A percentile compares a stretch with the other conserved stretches of the same genome.
Conservation (phyloP, 2,888 invertebrate species). For the Temnothorax ravouxi region DNA sequence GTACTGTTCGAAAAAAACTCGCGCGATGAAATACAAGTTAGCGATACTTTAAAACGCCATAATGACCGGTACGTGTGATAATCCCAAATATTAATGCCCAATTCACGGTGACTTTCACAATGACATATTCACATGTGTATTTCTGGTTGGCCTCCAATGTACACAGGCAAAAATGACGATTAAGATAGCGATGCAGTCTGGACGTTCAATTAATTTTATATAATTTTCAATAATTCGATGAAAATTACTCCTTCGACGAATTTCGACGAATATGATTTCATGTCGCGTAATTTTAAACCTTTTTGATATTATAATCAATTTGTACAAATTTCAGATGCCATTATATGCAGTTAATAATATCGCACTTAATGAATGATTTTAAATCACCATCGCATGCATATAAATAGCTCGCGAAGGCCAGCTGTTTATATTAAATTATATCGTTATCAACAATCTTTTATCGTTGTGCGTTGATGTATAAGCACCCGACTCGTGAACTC, state of each 20-base stretch:
- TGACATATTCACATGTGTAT: neutral
- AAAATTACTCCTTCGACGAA: constrained; percentile 15
- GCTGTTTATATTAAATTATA: neutral
- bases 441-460: neutral
- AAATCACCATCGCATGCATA: neutral
- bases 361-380: neutral
- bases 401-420: neutral
- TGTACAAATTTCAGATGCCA: neutral
- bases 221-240: constrained; percentile 23
- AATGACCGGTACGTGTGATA: constrained; percentile 2
- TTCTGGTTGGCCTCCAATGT: neutral
- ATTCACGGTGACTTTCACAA: constrained; percentile 23
- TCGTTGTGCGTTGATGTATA: neutral
- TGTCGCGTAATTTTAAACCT: constrained; percentile 1
- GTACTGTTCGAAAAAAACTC: neutral
- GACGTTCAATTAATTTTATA: constrained; percentile 20
- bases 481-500: neutral
- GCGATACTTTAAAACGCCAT: constrained; percentile 1
- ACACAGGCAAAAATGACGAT: neutral
- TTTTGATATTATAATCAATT: neutral
- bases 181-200: constrained; percentile 12
- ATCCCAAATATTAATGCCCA: constrained; percentile 38
- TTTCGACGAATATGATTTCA: neutral
- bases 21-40: constrained; percentile 4
- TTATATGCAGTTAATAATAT: neutral